Evolutionary conservation across 2,113 vertebrate species (phyloP), one percentile per base, ranked within the genome.

Genomic region (Grantiella picta): DNA sequence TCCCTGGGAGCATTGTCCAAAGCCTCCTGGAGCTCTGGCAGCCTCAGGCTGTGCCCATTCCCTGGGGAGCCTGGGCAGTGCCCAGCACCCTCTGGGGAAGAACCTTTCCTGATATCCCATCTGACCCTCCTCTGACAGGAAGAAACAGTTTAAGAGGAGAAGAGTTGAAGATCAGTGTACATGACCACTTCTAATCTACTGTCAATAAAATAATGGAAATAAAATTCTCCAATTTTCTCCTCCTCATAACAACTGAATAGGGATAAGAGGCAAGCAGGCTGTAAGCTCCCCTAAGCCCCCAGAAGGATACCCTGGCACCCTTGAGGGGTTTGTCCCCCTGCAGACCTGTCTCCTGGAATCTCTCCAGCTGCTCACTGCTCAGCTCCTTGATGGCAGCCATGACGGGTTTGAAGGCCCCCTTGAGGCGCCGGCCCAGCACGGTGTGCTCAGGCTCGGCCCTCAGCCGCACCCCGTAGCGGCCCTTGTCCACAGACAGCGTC

Each of bases 381-480:
- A 99, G 98, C 93, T 99, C 98, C 92, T 99, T 99, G 95, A 99
- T 98, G 47, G 99, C 98, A 3, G 98, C 97, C 85, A 98, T 98
- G 86, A 99, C 79, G 4, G 98, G 65, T 92, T 99, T 99, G 97
- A 99, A 99, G 14, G 98, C 99, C 7, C 98, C 99, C 85, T 99
- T 99, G 81, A 99, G 98, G 52, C 99, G 98, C 71, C 99, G 99
- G 86, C 99, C 99, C 76, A 99, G 98, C 64, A 99, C 99, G 98
- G 99, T 99, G 98, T 99, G 99, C 97, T 99, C 99, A 0, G 99
- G 99, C 94, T 99, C 99, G 3, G 99, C 99, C 95, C 99, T 96
- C 86, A 99, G 98, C 10, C 97, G 97, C 92, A 99, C 99, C 7
- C 98, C 99, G 1, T 99, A 99, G 75, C 98, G 98, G 84, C 98